phyloP scores from a whole-genome alignment of 2,797 vertebrate species.

The Macropodus opercularis region DNA sequence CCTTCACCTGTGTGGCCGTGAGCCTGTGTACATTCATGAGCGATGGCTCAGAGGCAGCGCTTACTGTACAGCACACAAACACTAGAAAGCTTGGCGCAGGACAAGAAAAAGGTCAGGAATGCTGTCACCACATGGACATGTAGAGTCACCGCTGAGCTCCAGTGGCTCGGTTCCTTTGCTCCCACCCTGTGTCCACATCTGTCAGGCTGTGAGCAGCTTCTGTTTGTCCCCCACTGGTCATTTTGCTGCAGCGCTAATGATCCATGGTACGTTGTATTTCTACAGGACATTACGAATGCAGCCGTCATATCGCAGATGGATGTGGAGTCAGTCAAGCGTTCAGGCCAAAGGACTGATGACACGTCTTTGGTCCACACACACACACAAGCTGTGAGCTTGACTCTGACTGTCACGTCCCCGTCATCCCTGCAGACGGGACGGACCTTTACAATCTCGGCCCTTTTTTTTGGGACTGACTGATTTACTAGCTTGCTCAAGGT shows the following conservation, averaged over 20 bases:
- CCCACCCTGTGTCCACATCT: conserved; percentile 28
- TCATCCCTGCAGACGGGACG: background rate
- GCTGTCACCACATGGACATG: conserved; percentile 21
- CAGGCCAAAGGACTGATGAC: background rate
- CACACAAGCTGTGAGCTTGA: too few species aligned
- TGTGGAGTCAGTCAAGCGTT: conserved; percentile 8
- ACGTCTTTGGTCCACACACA: too few species aligned
- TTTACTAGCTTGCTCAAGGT: conserved; percentile 53
- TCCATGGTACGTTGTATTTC: conserved; percentile 42
- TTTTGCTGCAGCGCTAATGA: conserved; percentile 65
- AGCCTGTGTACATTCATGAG: conserved; percentile 72
- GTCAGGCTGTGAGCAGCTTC: conserved; percentile 21
- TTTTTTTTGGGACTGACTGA: conserved; percentile 18
- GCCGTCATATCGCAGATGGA: conserved; percentile 54
- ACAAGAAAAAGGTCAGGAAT: conserved; percentile 41
- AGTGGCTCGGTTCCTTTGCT: conserved; percentile 3
- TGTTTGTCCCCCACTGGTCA: conserved; percentile 39
- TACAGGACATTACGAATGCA: conserved; percentile 32
- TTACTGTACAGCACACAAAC: conserved; percentile 60
- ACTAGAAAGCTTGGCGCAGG: conserved; percentile 35
- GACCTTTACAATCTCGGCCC: conserved; percentile 23
- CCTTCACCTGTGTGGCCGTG: conserved; percentile 72
- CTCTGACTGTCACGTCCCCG: background rate
- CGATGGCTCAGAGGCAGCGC: conserved; percentile 45
- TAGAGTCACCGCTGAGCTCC: conserved; percentile 18